phyloP scores from a whole-genome alignment of 2,888 invertebrate genomes.

The Thera obeliscata region DNA sequence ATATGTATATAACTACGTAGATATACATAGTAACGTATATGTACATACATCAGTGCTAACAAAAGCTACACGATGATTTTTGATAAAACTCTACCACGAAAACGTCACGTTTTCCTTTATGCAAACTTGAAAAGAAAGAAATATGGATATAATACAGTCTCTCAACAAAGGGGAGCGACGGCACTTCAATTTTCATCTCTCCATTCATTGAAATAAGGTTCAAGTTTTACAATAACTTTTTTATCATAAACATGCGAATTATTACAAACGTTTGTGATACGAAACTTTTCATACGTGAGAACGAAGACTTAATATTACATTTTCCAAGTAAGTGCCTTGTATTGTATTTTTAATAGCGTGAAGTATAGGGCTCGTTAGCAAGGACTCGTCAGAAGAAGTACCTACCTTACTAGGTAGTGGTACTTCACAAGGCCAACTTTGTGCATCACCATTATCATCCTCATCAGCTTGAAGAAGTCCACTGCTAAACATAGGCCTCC shows the following conservation, averaged over 20 bases:
- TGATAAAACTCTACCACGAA: conserved; percentile 1
- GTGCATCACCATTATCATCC: too few species aligned
- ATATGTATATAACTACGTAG: too few species aligned
- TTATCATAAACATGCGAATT: conserved; percentile 6
- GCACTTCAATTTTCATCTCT: conserved; percentile 4
- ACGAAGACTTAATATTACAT: neutral
- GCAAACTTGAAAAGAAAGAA: conserved; percentile 9
- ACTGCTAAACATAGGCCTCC: too few species aligned
- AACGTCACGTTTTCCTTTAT: conserved; percentile 10
- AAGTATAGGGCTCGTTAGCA: too few species aligned
- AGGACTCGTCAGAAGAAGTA: too few species aligned
- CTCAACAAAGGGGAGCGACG: conserved; percentile 2
- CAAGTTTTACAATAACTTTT: neutral
- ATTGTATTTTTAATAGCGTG: too few species aligned
- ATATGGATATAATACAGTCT: conserved; percentile 1
- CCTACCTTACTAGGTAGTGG: too few species aligned
- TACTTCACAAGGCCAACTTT: too few species aligned
- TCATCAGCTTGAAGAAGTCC: too few species aligned
- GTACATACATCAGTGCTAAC: neutral
- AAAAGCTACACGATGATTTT: conserved; percentile 6
- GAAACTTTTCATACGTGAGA: conserved; percentile 5
- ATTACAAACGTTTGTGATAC: conserved; percentile 6
- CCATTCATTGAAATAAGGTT: neutral
- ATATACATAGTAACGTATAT: too few species aligned
- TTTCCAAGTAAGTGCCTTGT: neutral